A percentile compares a stretch with the other conserved stretches of the same genome.
These are phyloP conservation scores for Steinernema scapterisci DNA, from an alignment of 2,888 invertebrate species.

Conservation along the genomic window DNA sequence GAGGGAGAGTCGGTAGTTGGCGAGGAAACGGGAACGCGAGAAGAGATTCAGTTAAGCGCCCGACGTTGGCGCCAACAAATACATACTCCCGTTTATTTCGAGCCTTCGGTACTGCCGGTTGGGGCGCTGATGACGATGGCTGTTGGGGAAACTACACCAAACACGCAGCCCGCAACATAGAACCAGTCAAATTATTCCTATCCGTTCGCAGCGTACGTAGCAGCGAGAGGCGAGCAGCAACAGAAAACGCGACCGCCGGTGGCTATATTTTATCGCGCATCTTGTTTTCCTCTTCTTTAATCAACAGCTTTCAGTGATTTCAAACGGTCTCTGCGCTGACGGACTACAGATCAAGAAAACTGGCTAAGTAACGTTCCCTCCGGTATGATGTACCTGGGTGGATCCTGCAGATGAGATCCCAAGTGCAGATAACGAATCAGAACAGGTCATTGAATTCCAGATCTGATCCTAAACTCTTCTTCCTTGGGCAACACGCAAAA, in stretches of 20 bases:
- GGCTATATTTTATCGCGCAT: conserved; percentile 22
- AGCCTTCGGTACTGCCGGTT: conserved; percentile 8
- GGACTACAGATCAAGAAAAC: background rate
- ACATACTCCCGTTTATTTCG: background rate
- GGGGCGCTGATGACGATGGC: no score
- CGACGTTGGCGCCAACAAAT: conserved; percentile 9
- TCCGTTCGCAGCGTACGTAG: background rate
- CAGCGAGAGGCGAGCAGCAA: background rate
- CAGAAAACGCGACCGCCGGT: background rate
- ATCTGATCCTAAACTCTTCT: background rate
- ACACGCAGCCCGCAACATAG: conserved; percentile 14
- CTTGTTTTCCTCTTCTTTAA: conserved; percentile 13
- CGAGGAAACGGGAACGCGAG: background rate
- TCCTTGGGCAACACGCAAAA: background rate
- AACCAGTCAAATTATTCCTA: conserved; percentile 29
- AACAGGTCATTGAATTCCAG: conserved; percentile 12
- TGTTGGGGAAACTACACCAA: background rate
- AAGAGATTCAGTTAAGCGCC: background rate
- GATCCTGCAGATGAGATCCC: background rate
- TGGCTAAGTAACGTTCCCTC: conserved; percentile 12
- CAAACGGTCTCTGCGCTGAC: background rate
- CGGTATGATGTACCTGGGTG: conserved; percentile 6
- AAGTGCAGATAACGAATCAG: conserved; percentile 1
- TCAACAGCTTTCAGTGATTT: conserved; percentile 12
- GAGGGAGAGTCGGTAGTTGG: background rate